Percentiles rank a stretch among this genome's conserved stretches.
phyloP scores from a whole-genome alignment of 2,113 vertebrate species.

The Passerina amoena region DNA sequence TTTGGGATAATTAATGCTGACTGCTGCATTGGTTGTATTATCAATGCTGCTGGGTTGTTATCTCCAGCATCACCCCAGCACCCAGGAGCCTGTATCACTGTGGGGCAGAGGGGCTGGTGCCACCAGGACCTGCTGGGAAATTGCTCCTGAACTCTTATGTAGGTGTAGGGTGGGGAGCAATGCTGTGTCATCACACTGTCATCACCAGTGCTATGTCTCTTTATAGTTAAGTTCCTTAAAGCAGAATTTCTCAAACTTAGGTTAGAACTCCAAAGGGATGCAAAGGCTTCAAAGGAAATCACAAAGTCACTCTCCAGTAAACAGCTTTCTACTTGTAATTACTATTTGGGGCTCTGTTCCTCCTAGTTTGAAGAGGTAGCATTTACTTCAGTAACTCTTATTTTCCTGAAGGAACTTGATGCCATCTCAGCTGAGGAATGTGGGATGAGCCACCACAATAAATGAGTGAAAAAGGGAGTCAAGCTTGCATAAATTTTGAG shows the following conservation, averaged over 20 bases:
- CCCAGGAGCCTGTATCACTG: not conserved
- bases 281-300: conserved; percentile 49
- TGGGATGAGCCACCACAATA: conserved; percentile 9
- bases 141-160: not conserved
- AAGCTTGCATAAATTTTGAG: not conserved
- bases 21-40: conserved; percentile 35
- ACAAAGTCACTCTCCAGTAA: conserved; percentile 5
- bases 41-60: conserved; percentile 9
- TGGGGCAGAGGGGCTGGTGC: conserved; percentile 39
- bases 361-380: conserved; percentile 27
- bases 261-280: conserved; percentile 10
- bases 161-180: conserved; percentile 14
- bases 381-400: not conserved
- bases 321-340: conserved; percentile 37
- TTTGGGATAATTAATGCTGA: conserved; percentile 50
- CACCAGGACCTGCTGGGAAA: conserved; percentile 21
- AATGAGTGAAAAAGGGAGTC: not conserved
- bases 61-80: conserved; percentile 15
- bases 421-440: conserved; percentile 6
- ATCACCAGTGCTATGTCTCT: not conserved
- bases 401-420: conserved; percentile 22
- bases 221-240: conserved; percentile 32
- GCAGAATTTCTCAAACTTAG: conserved; percentile 11
- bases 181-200: conserved; percentile 19
- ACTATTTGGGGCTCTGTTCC: not conserved